Percentiles rank a stretch among this genome's conserved stretches.
Conservation (phyloP, 1,140 invertebrate genomes). For the Oscheius sp. region DNA sequence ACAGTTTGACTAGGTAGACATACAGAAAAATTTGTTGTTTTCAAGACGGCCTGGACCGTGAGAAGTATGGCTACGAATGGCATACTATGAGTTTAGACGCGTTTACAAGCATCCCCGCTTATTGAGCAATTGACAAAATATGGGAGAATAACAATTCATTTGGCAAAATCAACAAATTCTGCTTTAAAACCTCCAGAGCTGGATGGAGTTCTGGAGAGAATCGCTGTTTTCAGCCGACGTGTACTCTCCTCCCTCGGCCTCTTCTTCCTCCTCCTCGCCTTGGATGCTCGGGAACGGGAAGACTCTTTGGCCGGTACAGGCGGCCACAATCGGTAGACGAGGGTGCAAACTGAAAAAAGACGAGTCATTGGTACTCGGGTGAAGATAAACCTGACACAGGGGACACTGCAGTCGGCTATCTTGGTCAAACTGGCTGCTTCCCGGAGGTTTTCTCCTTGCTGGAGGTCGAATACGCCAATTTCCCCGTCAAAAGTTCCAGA, state of each 20-base stretch:
- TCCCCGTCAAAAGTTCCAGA: not conserved
- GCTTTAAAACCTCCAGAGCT: too few species aligned
- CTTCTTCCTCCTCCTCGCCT: not conserved
- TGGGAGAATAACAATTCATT: too few species aligned
- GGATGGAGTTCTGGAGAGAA: slow-evolving; percentile 16
- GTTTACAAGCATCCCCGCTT: too few species aligned
- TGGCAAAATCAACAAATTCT: too few species aligned
- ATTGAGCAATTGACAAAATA: too few species aligned
- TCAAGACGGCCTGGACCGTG: too few species aligned
- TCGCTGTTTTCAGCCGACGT: not conserved
- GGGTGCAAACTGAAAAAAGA: slow-evolving; percentile 43
- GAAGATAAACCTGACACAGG: not conserved
- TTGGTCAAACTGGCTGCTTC: not conserved
- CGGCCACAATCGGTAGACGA: slow-evolving; percentile 29
- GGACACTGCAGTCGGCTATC: not conserved
- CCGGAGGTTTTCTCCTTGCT: not conserved
- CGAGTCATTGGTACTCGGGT: not conserved
- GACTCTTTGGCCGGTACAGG: slow-evolving; percentile 37
- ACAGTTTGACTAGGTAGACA: too few species aligned
- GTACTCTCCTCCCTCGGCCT: slow-evolving; percentile 22
- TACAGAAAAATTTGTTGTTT: too few species aligned
- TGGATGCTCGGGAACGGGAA: slow-evolving; percentile 27
- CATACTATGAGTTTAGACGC: too few species aligned
- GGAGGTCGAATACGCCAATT: not conserved
- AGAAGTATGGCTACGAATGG: too few species aligned